Evolutionary conservation across 2,797 vertebrate species (phyloP), one percentile per base, ranked within the genome.

Genomic region (Rhinogobio ventralis): DNA sequence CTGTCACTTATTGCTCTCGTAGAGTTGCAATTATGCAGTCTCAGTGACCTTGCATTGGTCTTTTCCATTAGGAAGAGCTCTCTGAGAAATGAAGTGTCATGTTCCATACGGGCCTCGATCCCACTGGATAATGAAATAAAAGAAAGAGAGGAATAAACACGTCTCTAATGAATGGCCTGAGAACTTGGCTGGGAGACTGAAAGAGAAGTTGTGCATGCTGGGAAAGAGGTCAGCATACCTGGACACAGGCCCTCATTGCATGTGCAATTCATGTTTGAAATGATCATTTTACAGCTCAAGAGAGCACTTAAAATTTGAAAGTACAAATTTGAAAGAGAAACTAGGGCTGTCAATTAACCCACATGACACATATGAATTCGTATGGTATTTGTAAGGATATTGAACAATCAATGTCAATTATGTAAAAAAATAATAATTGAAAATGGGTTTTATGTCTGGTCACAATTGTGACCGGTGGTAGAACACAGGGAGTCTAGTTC

Each of bases 1-100:
- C 89, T 90, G 90, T 90, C 92, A 92, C 91, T 92, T 92, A 92
- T 88, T 78, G 71, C 60, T 85, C 88, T 77, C 85, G 82, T 88
- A 83, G 83, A 88, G 85, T 79, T 67, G 76, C 88, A 91, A 92
- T 93, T 92, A 93, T 89, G 87, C 75, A 76, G 55, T 89, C 84
- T 86, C 14, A 28, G 81, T 90, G 90, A 93, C 93, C 90, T 91
- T 91, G 89, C 89, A 82, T 67, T 85, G 84, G 89, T 89, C 82
- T 76, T 36, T 74, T 81, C 68, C 82, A 89, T 90, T 81, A 85
- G 77, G 33, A 81, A 66, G 79, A 79, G 72, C 87, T 49, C 68
- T 64, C 66, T 89, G 89, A 91, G 80, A 83, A 90, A 91, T 74
- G 60, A 82, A 53, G 36, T 77, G 78, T 79, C 64, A 82, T 25